These are phyloP conservation scores for Armadillidium nasatum DNA, from an alignment of 1,140 invertebrate species.

Conservation along the genomic window DNA sequence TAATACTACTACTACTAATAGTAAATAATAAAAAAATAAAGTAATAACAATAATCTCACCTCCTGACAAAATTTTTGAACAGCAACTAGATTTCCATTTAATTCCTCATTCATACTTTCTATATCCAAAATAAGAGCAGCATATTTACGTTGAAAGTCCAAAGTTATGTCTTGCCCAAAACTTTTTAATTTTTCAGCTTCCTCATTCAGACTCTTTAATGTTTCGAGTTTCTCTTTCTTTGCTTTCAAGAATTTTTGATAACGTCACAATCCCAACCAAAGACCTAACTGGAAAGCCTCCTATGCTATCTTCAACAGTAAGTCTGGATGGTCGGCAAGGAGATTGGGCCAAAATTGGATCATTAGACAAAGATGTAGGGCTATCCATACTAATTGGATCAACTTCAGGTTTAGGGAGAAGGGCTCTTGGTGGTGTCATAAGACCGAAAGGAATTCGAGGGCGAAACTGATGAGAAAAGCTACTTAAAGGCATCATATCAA, in stretches of 20 bases:
- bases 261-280: slow-evolving; percentile 73
- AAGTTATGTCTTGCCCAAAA: slow-evolving; percentile 66
- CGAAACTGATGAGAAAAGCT: slow-evolving; percentile 78
- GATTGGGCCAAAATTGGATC: slow-evolving; percentile 53
- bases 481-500: slow-evolving; percentile 81
- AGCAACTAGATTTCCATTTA: slow-evolving; percentile 76
- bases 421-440: slow-evolving; percentile 57
- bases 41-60: slow-evolving; percentile 47
- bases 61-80: slow-evolving; percentile 79
- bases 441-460: slow-evolving; percentile 59
- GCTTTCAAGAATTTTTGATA: slow-evolving; percentile 58
- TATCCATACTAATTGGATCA: slow-evolving; percentile 46
- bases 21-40: too few species aligned
- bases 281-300: slow-evolving; percentile 80
- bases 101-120: slow-evolving; percentile 82
- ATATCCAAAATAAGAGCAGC: slow-evolving; percentile 82
- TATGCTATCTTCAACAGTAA: slow-evolving; percentile 55
- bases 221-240: slow-evolving; percentile 75
- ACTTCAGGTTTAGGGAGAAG: slow-evolving; percentile 49
- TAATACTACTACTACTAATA: too few species aligned
- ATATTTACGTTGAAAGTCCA: slow-evolving; percentile 86
- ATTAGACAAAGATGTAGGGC: slow-evolving; percentile 46
- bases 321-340: slow-evolving; percentile 49
- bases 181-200: slow-evolving; percentile 82
- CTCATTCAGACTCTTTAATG: slow-evolving; percentile 80